Evolutionary conservation across 2,113 vertebrate species (phyloP).

Genomic region (Cepphus grylle): DNA sequence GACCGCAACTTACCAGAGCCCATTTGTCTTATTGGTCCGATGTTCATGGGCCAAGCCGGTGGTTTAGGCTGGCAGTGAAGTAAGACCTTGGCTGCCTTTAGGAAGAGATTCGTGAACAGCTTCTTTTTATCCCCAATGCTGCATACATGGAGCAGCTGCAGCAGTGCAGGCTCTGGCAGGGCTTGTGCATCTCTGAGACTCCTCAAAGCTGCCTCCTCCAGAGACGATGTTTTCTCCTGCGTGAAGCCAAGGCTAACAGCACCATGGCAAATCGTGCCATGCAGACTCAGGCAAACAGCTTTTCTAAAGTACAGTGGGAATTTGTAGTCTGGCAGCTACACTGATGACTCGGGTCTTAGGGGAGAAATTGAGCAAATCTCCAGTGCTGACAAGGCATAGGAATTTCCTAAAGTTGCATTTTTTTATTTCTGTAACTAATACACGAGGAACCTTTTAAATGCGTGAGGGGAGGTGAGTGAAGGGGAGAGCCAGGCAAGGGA

Average conservation of each 20-base stretch:
- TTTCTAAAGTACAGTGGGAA: neutral
- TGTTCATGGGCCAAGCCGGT: neutral
- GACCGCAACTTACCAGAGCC: neutral
- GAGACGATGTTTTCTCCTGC: neutral
- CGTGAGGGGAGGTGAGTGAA: neutral
- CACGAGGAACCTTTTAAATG: neutral
- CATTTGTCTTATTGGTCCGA: neutral
- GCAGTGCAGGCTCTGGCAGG: neutral
- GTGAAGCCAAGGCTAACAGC: neutral
- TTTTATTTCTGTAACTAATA: neutral
- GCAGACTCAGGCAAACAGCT: neutral
- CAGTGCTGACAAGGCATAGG: neutral
- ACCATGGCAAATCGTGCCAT: neutral
- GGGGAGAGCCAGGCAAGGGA: neutral
- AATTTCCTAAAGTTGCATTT: constrained; percentile 6
- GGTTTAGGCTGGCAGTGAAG: neutral
- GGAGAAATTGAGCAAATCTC: neutral
- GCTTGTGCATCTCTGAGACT: neutral
- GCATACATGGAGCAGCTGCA: neutral
- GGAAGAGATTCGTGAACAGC: neutral
- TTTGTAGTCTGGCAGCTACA: neutral
- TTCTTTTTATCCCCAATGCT: neutral
- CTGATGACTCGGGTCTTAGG: neutral
- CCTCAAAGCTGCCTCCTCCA: neutral
- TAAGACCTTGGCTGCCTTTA: neutral